Evolutionary conservation across 2,113 vertebrate genomes (phyloP), one percentile per base, ranked within the genome.

Genomic region (Brachypteracias leptosomus): DNA sequence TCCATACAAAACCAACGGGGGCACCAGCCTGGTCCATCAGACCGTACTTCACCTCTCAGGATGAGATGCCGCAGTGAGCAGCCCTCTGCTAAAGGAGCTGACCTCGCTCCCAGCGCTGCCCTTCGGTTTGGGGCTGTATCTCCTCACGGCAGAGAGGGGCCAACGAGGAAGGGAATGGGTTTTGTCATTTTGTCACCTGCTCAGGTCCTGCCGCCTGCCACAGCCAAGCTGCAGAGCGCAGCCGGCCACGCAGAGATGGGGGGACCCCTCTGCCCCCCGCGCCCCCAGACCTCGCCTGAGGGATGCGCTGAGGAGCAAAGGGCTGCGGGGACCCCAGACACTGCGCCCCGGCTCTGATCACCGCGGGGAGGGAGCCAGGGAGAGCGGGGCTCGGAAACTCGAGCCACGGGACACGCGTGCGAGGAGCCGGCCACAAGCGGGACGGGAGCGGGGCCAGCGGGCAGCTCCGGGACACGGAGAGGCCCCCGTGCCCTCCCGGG

Each of bases 81-180:
- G 51, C 52, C 35, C 44, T 8, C 63, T 17, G 63, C 63, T 8
- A 8, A 7, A 22, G 31, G 42, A 9, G 42, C 57, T 22, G 18
- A 12, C 18, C 35, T 10, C 9, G 11, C 31, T 26, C 35, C 4
- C 58, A 12, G 63, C 63, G 42, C 47, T 40, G 78, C 44, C n/a
- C 58, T 7, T 10, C 13, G 14, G 26, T 40, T n/a, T 5, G 26
- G 40, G 35, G 54, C 46, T 22, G 36, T 3, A 2, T 10, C 33
- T 6, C 4, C 61, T 47, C 35, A 15, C 7, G 15, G 12, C 33
- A 21, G 10, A 20, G 36, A 18, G 51, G 8, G 18, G 18, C 46
- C 3, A 10, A 16, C 22, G 3, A 14, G 10, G 13, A 54, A 16
- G 24, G 24, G 9, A 46, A 17, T 0, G 52, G 46, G 10, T 1